Percentiles rank a stretch among this genome's conserved stretches.
Evolutionary conservation across 1,140 invertebrate genomes (phyloP).

Genomic region (Solenopsis invicta): DNA sequence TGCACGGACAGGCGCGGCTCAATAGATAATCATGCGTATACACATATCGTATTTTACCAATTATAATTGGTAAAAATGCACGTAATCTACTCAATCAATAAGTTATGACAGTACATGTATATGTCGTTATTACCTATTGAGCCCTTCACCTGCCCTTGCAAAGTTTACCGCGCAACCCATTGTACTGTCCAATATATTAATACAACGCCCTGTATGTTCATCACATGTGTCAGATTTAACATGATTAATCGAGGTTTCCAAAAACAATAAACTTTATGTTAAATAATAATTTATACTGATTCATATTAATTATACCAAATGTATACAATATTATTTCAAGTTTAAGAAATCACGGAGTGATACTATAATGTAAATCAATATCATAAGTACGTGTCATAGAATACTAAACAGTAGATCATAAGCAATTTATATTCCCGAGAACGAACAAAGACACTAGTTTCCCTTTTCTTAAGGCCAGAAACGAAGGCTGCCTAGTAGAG

Average conservation of each 20-base stretch:
- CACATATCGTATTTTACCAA: too few relatives aligned
- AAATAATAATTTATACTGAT: not conserved
- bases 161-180: too few relatives aligned
- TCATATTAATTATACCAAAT: not conserved
- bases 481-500: conserved; percentile 1
- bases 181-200: too few relatives aligned
- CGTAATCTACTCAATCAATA: too few relatives aligned
- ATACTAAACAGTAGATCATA: conserved; percentile 4
- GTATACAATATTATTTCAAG: not conserved
- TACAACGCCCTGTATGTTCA: not conserved
- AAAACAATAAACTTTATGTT: not conserved
- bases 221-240: not conserved
- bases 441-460: conserved; percentile 27
- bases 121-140: too few relatives aligned
- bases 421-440: not conserved
- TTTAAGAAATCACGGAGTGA: not conserved
- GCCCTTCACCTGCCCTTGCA: too few relatives aligned
- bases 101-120: too few relatives aligned
- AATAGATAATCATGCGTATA: too few relatives aligned
- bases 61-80: too few relatives aligned
- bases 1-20: too few relatives aligned
- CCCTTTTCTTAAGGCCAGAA: not conserved
- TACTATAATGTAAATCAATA: conserved; percentile 16
- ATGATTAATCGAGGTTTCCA: not conserved
- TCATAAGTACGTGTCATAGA: not conserved